Conservation (phyloP, 2,888 invertebrate species). For the Eupithecia centaureata region DNA sequence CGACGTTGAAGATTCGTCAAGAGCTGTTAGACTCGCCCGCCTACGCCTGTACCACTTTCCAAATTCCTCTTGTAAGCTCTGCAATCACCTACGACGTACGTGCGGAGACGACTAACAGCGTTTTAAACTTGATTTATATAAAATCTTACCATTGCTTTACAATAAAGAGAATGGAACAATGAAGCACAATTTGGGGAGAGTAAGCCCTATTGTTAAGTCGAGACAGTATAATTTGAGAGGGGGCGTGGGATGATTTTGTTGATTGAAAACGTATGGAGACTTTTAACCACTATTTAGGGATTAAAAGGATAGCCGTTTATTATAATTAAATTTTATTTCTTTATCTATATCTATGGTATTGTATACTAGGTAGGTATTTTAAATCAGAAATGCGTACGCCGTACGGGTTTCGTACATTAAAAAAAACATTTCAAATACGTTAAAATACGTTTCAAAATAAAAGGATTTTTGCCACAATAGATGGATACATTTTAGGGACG, state of each 20-base stretch:
- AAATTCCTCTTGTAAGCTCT: conserved; percentile 80
- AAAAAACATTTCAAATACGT: no score
- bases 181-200: conserved; percentile 43
- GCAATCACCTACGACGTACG: conserved; percentile 77
- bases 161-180: conserved; percentile 41
- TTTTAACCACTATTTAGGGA: not conserved
- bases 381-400: no score
- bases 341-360: not conserved
- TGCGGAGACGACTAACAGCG: conserved; percentile 59
- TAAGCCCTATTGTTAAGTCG: conserved; percentile 32
- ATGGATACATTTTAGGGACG: conserved; percentile 4
- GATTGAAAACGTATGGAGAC: conserved; percentile 19
- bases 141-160: conserved; percentile 48
- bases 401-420: no score
- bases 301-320: not conserved
- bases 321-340: not conserved
- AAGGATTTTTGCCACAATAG: conserved; percentile 5
- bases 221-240: conserved; percentile 39
- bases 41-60: conserved; percentile 81
- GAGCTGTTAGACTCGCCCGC: conserved; percentile 78
- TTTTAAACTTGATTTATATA: conserved; percentile 57
- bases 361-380: no score
- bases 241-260: conserved; percentile 33
- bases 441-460: not conserved
- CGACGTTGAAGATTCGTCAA: conserved; percentile 78